A percentile compares a stretch with the other conserved stretches of the same genome.
These are phyloP conservation scores for Menura novaehollandiae DNA, from an alignment of 2,113 vertebrate species.

Conservation along the genomic window DNA sequence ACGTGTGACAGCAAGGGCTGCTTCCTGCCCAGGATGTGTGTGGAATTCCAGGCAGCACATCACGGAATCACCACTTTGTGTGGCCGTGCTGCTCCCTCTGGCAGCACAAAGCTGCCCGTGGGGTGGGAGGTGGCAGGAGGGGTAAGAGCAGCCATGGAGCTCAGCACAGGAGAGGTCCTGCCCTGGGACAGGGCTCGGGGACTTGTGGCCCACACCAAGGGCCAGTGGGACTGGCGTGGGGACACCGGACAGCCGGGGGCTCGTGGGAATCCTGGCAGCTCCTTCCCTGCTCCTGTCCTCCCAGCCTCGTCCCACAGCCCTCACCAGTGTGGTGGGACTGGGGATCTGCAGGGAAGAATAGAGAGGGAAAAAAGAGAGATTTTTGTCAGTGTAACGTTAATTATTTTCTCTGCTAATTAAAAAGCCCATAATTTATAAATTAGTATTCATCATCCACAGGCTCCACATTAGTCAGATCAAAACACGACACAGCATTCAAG, in stretches of 20 bases:
- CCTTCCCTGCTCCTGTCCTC: background rate
- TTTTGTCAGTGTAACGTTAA: background rate
- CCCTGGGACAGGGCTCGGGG: background rate
- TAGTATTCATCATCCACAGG: background rate
- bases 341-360: fast-evolving
- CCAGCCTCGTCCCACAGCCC: background rate
- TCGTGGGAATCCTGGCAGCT: fast-evolving
- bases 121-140: background rate
- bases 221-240: fast-evolving
- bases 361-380: too few species aligned
- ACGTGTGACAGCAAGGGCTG: fast-evolving
- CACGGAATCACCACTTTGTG: fast-evolving
- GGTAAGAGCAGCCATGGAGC: fast-evolving
- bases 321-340: fast-evolving
- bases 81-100: background rate
- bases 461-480: background rate
- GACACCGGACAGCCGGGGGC: fast-evolving
- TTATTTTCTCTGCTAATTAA: background rate
- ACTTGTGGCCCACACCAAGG: fast-evolving
- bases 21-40: fast-evolving
- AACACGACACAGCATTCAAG: background rate
- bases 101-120: fast-evolving
- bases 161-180: background rate
- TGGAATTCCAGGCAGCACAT: too few species aligned
- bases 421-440: background rate